Conservation (phyloP, 2,888 invertebrate genomes). For the Parnassius mnemosyne region DNA sequence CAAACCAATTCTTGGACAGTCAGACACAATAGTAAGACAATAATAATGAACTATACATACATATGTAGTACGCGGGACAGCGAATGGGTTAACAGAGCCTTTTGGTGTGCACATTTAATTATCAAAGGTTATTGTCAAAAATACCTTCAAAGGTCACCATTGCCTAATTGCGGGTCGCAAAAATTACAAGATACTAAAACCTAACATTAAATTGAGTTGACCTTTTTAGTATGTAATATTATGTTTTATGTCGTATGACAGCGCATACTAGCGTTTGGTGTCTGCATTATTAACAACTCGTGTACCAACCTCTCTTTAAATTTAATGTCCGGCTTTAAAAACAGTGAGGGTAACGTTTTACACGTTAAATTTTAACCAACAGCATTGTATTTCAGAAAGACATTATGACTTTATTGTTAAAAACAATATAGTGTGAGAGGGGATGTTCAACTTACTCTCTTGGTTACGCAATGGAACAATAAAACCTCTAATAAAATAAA, state of each 20-base stretch:
- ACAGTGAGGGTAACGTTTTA: slow-evolving; percentile 30
- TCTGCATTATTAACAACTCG: slow-evolving; percentile 19
- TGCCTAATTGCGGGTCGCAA: background rate
- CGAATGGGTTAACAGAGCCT: too few species aligned
- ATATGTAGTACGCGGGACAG: too few species aligned
- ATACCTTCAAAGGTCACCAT: slow-evolving; percentile 3
- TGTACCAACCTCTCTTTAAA: slow-evolving; percentile 47
- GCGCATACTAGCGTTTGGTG: slow-evolving; percentile 47
- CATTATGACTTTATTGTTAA: too few species aligned
- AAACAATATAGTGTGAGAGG: too few species aligned
- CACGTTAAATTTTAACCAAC: background rate
- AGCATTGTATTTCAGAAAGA: background rate
- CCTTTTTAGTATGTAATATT: slow-evolving; percentile 46
- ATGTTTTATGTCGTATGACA: slow-evolving; percentile 49
- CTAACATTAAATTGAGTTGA: slow-evolving; percentile 46
- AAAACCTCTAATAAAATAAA: too few species aligned
- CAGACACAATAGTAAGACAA: too few species aligned
- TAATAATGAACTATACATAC: too few species aligned
- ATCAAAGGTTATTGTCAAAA: background rate
- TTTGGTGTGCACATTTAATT: too few species aligned
- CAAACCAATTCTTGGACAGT: too few species aligned
- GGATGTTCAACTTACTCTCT: too few species aligned
- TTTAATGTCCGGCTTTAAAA: slow-evolving; percentile 48
- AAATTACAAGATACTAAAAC: slow-evolving; percentile 19
- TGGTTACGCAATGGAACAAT: too few species aligned